Percentiles rank a stretch among this genome's conserved stretches.
These are phyloP conservation scores for Branchinecta sandiegonensis DNA, from an alignment of 2,888 invertebrate genomes.

Conservation along the genomic window DNA sequence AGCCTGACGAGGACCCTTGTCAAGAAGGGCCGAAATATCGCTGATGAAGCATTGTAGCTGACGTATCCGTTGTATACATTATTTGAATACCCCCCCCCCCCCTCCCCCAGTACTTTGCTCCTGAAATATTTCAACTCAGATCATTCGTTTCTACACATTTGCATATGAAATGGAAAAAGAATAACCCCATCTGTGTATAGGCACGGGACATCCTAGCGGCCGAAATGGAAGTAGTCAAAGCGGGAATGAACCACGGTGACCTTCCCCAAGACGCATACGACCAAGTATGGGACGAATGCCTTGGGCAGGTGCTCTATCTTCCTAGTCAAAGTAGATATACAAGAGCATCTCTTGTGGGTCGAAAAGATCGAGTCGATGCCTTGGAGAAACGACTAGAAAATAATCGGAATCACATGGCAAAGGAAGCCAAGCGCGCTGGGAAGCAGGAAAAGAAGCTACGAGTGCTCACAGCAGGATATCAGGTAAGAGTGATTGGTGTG, in stretches of 20 bases:
- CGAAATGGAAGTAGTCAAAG: constrained; percentile 79
- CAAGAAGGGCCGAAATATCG: no score
- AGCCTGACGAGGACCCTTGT: no score
- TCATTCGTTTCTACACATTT: no score
- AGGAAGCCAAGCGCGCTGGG: constrained; percentile 87
- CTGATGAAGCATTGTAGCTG: no score
- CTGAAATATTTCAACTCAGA: no score
- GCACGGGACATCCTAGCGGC: constrained; percentile 51
- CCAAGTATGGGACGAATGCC: constrained; percentile 94
- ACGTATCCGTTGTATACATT: no score
- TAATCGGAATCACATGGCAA: constrained; percentile 89
- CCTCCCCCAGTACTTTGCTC: no score
- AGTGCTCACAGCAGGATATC: constrained; percentile 85
- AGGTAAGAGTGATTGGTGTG: constrained; percentile 37
- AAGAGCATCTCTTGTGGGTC: constrained; percentile 81
- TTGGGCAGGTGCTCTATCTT: constrained; percentile 75
- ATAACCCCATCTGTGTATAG: constrained; percentile 28
- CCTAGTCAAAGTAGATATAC: constrained; percentile 72
- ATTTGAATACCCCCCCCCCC: no score
- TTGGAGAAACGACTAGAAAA: constrained; percentile 80
- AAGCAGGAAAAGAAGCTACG: constrained; percentile 96
- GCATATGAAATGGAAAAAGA: no score
- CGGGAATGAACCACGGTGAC: constrained; percentile 91
- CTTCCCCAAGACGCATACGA: constrained; percentile 77
- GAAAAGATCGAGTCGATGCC: constrained; percentile 88